Evolutionary conservation across 2,888 invertebrate genomes (phyloP), one percentile per base, ranked within the genome.

Genomic region (Embidobia sp.): DNA sequence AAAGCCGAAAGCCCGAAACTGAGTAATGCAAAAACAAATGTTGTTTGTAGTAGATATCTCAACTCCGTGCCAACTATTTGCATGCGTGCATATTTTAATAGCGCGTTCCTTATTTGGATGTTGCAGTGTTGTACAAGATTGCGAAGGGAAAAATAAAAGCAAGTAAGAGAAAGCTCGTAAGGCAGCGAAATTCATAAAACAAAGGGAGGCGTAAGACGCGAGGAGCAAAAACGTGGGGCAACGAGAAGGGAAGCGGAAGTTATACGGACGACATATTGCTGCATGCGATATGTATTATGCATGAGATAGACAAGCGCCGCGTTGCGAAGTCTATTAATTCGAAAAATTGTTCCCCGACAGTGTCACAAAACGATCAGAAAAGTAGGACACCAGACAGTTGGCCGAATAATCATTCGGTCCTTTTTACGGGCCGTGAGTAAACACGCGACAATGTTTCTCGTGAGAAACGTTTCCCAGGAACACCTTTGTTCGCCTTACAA

Each of bases 281-380:
- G 83, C 83, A 77, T 83, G 82, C 82, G 81, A 78, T 78, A 88
- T 88, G 87, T 81, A 86, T 88, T 87, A 88, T 88, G 86, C 86
- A 88, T 87, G 86, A 87, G 80, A 81, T 78, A 81, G 77, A 77
- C 80, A 77, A 81, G 80, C 78, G 77, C 72, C 61, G 46, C 46
- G 70, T 49, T 48, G 63, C 70, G 77, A 67, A 78, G 82, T 85
- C 85, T 86, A 86, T 87, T 87, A 87, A 86, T 86, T 84, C 83
- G 80, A 82, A 84, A 85, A 84, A 86, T 82, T 80, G 80, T 81
- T 79, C 79, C 74, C 77, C 64, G 53, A 53, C 55, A 37, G 18
- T 35, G 29, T 67, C 51, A 35, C 51, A 46, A 57, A 67, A 49
- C 48, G 49, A 42, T 64, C 27, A 27, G 40, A 22, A 69, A 57